Base-by-base conservation (phyloP, 2,797 vertebrate genomes). In the Dallia pectoralis region DNA sequence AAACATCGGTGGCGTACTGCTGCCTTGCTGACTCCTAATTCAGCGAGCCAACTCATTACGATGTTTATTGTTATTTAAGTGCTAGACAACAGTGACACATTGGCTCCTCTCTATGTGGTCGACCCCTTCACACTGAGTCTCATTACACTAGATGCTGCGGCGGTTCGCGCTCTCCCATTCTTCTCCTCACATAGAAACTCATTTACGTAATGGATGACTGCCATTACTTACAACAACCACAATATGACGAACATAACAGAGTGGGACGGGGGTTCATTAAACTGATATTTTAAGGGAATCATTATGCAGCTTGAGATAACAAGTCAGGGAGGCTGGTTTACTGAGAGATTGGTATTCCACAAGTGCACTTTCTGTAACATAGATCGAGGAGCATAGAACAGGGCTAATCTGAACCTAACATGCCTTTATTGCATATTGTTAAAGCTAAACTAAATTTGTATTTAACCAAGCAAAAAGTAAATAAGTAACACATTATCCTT, bases 161-260 rank as follows among this genome's bases (percentile, higher is more conserved):
- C 92, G 92, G 92, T 93, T 94, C 93, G 93, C 93, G 94, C 95
- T 93, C 94, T 93, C 92, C 93, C 92, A 93, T 95, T 94, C 90
- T 89, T 91, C 90, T 91, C 91, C 93, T 94, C 92, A 91, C 90
- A 92, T 71, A 27, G 94, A 84, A 95, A 91, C 94, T 85, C 94
- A 97, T 97, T 96, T 94, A 94, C 91, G 93, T 95, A 96, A 97
- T 95, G 93, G 94, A 96, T 96, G 94, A 92, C 89, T 93, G 91
- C 93, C 95, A 95, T 96, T 96, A 96, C 90, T 85, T 91, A 92
- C 91, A 92, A 87, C 92, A 92, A 92, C 91, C 91, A 91, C 92
- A 92, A 93, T 93, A 93, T 92, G 91, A 94, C 91, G 87, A 93
- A 93, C 91, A 89, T 90, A 95, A 93, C 93, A 94, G 95, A 94